A percentile compares a stretch with the other conserved stretches of the same genome.
Conservation (phyloP, 2,113 vertebrate genomes). For the Riparia riparia region DNA sequence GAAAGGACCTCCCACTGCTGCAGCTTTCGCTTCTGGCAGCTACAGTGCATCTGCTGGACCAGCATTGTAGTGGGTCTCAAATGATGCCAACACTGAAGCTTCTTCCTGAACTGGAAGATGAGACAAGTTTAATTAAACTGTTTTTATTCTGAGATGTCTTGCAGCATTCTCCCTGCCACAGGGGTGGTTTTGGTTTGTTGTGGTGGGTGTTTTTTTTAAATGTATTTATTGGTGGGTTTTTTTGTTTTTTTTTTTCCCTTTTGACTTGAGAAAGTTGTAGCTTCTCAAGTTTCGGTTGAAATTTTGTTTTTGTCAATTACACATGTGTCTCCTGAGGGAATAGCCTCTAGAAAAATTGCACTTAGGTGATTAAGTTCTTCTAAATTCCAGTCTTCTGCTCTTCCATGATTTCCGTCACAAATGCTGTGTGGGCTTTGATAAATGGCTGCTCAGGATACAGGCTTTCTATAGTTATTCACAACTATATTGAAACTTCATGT, state of each 20-base stretch:
- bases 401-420: background rate
- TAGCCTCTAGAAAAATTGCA: background rate
- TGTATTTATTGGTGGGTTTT: background rate
- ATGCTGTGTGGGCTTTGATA: background rate
- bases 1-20: accelerated
- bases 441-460: background rate
- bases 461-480: background rate
- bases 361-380: background rate
- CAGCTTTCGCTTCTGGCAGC: background rate
- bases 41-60: background rate
- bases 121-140: background rate
- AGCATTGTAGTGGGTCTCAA: background rate
- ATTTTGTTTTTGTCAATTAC: background rate
- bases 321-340: background rate
- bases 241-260: background rate
- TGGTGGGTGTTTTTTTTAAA: background rate
- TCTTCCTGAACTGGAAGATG: background rate
- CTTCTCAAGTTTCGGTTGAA: background rate
- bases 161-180: background rate
- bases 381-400: background rate
- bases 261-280: background rate
- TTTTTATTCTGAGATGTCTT: background rate
- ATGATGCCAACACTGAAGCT: background rate
- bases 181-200: background rate
- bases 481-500: background rate